phyloP scores from a whole-genome alignment of 2,113 vertebrate genomes.

The Oncorhynchus keta region DNA sequence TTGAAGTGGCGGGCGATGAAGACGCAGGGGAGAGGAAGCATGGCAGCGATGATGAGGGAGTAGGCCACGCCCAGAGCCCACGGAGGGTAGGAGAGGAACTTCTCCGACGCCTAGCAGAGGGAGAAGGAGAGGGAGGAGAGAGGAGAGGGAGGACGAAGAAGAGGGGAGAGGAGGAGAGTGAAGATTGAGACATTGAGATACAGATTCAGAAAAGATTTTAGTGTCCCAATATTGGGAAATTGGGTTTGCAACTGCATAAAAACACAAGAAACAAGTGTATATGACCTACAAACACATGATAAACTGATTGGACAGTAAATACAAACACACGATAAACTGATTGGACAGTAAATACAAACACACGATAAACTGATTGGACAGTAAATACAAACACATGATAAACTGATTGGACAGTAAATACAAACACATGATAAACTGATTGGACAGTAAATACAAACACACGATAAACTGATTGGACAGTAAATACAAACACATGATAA shows the following conservation, averaged over 20 bases:
- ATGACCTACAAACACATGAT: not conserved
- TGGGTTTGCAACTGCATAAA: not conserved
- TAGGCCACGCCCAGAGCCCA: slow-evolving; percentile 93
- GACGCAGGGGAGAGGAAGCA: slow-evolving; percentile 89
- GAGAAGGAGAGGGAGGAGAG: not conserved
- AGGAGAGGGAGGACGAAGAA: too few relatives aligned
- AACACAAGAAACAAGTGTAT: not conserved
- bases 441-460: too few relatives aligned
- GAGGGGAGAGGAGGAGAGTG: not conserved
- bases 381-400: too few relatives aligned
- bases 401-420: too few relatives aligned
- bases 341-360: too few relatives aligned
- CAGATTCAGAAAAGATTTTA: not conserved
- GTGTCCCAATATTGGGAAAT: too few relatives aligned
- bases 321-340: too few relatives aligned
- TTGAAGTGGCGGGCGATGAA: slow-evolving; percentile 89
- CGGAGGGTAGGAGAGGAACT: slow-evolving; percentile 88
- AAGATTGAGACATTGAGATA: not conserved
- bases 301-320: too few relatives aligned
- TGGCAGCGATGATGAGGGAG: slow-evolving; percentile 83
- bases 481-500: too few relatives aligned
- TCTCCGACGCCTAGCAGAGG: slow-evolving; percentile 80
- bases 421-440: too few relatives aligned
- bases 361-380: too few relatives aligned
- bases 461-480: too few relatives aligned